Conservation (phyloP, 2,888 invertebrate species). For the Sesia bembeciformis region DNA sequence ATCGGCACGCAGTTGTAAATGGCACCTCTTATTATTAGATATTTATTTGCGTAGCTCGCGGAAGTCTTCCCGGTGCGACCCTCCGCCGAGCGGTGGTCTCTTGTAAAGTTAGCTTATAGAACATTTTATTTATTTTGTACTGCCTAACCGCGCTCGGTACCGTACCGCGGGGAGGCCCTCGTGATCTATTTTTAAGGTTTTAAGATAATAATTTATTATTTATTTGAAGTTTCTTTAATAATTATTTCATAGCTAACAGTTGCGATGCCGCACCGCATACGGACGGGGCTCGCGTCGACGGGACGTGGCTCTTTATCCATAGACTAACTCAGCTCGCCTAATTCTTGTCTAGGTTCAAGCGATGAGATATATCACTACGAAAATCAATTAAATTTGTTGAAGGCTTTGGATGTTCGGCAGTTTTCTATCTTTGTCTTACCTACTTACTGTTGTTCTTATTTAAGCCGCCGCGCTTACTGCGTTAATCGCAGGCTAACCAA, state of each 20-base stretch:
- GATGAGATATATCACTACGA: not conserved
- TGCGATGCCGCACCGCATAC: conserved; percentile 68
- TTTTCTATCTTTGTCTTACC: conserved; percentile 10
- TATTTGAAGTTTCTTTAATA: conserved; percentile 73
- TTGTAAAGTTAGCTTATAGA: conserved; percentile 72
- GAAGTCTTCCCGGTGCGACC: conserved; percentile 71
- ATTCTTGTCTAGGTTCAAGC: conserved; percentile 18
- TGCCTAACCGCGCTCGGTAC: conserved; percentile 71
- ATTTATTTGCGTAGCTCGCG: conserved; percentile 72
- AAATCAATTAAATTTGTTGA: not conserved
- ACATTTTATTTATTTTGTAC: conserved; percentile 70
- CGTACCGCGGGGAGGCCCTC: conserved; percentile 73
- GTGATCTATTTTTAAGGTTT: conserved; percentile 74
- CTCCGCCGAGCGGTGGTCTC: conserved; percentile 73
- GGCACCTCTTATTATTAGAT: conserved; percentile 71
- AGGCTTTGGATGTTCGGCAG: conserved; percentile 38
- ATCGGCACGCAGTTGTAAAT: conserved; percentile 73
- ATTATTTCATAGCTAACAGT: conserved; percentile 61
- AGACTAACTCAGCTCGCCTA: conserved; percentile 27
- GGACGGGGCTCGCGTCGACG: conserved; percentile 63
- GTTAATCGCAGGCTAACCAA: conserved; percentile 22
- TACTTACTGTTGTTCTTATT: conserved; percentile 4
- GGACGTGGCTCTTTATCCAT: conserved; percentile 44
- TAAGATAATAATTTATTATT: conserved; percentile 75
- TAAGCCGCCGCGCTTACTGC: conserved; percentile 24